Percentiles rank a stretch among this genome's conserved stretches.
Evolutionary conservation across 92 coral and sea anemone genomes (phyloP).

Genomic region (Palythoa heliodiscus): DNA sequence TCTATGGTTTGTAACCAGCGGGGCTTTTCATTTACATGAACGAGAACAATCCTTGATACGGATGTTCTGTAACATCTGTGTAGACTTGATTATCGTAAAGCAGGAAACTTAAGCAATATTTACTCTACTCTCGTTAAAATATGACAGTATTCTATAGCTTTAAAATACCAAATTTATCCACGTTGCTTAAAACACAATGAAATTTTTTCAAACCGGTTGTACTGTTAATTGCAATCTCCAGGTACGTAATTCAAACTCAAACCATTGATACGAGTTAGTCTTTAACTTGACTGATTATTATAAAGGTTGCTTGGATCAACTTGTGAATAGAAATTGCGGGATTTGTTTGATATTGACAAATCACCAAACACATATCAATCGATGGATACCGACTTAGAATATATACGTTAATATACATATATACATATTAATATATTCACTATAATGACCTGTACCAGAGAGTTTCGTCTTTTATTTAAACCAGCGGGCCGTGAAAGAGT

Average conservation of each 20-base stretch:
- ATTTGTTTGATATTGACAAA: too few species aligned
- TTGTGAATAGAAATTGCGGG: too few species aligned
- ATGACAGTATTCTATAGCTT: neutral
- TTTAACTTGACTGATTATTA: neutral
- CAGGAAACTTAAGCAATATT: neutral
- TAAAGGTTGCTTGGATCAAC: too few species aligned
- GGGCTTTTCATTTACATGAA: slow-evolving; percentile 10
- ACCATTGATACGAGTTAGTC: neutral
- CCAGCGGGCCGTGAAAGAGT: too few species aligned
- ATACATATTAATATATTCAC: too few species aligned
- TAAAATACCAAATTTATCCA: neutral
- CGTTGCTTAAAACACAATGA: slow-evolving; percentile 8
- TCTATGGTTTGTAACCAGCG: neutral
- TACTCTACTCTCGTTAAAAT: neutral
- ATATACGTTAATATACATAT: too few species aligned
- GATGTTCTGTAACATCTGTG: neutral
- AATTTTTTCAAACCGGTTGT: neutral
- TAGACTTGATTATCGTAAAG: neutral
- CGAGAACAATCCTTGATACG: neutral
- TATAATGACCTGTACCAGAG: too few species aligned
- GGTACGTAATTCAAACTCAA: neutral
- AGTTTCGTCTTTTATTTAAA: too few species aligned
- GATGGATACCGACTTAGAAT: too few species aligned
- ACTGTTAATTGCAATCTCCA: neutral
- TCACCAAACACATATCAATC: too few species aligned